These are phyloP conservation scores for Gambusia yucatana DNA, from an alignment of 2,797 vertebrate genomes.

Conservation along the genomic window DNA sequence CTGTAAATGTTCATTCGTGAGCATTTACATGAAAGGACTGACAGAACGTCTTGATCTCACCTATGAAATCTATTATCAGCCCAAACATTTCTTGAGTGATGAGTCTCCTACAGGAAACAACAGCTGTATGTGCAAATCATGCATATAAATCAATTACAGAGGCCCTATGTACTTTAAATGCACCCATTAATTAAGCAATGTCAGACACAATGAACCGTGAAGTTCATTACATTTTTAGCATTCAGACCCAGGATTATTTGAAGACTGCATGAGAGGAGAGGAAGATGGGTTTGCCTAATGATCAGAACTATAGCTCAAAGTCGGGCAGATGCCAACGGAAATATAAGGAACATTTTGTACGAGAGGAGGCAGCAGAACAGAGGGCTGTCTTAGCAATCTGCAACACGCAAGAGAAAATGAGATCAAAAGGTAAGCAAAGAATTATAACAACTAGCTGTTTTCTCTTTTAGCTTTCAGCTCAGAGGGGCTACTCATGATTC, in stretches of 20 bases:
- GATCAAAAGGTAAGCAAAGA: conserved; percentile 45
- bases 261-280: conserved; percentile 79
- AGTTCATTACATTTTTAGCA: conserved; percentile 99
- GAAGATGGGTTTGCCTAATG: conserved; percentile 93
- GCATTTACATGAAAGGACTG: conserved; percentile 20
- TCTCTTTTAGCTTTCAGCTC: conserved; percentile 40
- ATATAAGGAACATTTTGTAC: conserved; percentile 61
- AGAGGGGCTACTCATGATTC: conserved; percentile 7
- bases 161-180: conserved; percentile 99
- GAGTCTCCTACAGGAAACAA: conserved; percentile 99
- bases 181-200: conserved; percentile 99
- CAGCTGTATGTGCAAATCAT: conserved; percentile 99
- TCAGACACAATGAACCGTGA: conserved; percentile 99
- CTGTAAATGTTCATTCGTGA: conserved; percentile 28
- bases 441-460: conserved; percentile 39
- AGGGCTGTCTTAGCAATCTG: conserved; percentile 61
- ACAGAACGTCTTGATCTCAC: conserved; percentile 63
- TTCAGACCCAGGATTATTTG: conserved; percentile 96
- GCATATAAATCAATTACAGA: conserved; percentile 99
- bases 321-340: conserved; percentile 83
- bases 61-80: conserved; percentile 72
- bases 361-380: conserved; percentile 55
- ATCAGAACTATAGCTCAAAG: conserved; percentile 90
- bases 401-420: conserved; percentile 25
- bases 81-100: conserved; percentile 92